Evolutionary conservation across 2,113 vertebrate species (phyloP).

Genomic region (Hymenochirus boettgeri): DNA sequence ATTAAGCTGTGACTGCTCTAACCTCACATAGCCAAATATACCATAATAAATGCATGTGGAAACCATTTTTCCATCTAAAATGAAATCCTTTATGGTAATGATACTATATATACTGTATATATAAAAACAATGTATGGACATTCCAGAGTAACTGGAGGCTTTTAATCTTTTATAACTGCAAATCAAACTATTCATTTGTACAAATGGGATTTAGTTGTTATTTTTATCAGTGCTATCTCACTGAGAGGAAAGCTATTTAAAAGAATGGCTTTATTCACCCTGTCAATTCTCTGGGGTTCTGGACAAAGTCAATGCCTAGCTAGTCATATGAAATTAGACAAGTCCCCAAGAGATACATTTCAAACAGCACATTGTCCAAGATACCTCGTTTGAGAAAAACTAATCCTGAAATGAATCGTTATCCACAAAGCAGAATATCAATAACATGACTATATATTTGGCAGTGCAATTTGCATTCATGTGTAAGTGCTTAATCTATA

Average conservation of each 20-base stretch:
- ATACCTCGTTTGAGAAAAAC: background rate
- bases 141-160: too few relatives aligned
- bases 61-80: too few relatives aligned
- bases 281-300: constrained; percentile 2
- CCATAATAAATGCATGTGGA: too few relatives aligned
- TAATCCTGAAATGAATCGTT: background rate
- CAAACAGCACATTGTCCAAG: constrained; percentile 2
- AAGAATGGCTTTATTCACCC: constrained; percentile 8
- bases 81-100: too few relatives aligned
- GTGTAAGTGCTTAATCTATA: background rate
- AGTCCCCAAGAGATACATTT: constrained; percentile 1
- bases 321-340: constrained; percentile 3
- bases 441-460: background rate
- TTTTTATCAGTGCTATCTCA: constrained; percentile 6
- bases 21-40: too few relatives aligned
- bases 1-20: too few relatives aligned
- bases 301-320: background rate
- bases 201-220: constrained; percentile 1
- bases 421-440: background rate
- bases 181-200: background rate
- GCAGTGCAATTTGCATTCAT: background rate
- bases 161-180: background rate
- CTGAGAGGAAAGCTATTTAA: constrained; percentile 2
- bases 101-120: too few relatives aligned
- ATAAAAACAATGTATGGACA: too few relatives aligned